phyloP scores from a whole-genome alignment of 1,140 invertebrate genomes.

The Pissodes strobi region DNA sequence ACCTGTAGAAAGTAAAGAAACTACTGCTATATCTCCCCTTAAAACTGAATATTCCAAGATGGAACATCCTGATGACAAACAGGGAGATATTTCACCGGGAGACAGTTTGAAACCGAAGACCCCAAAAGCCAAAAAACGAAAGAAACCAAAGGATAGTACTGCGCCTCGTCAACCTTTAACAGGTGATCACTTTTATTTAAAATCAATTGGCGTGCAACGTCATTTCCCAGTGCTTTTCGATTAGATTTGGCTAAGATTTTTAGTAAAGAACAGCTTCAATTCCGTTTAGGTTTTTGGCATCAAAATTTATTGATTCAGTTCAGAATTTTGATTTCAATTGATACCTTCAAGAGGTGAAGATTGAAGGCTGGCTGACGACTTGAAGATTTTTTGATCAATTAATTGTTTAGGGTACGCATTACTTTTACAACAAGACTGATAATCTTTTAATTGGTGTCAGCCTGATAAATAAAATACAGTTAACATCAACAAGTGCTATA shows the following conservation, averaged over 20 bases:
- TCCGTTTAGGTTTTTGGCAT: too few species aligned
- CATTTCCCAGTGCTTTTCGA: not conserved
- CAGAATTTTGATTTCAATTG: too few species aligned
- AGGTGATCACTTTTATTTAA: too few species aligned
- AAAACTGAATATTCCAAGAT: slow-evolving; percentile 4
- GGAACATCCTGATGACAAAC: slow-evolving; percentile 5
- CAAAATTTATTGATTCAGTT: too few species aligned
- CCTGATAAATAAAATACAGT: too few species aligned
- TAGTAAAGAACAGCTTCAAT: not conserved
- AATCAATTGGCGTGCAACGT: not conserved
- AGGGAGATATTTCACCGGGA: not conserved
- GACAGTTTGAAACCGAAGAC: slow-evolving; percentile 45
- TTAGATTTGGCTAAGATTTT: not conserved
- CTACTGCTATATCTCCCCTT: not conserved
- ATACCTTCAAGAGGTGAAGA: too few species aligned
- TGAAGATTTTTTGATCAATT: too few species aligned
- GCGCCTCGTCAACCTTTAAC: slow-evolving; percentile 74
- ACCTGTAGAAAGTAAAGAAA: not conserved
- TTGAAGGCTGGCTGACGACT: too few species aligned
- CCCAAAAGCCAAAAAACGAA: slow-evolving; percentile 67
- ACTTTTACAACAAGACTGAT: too few species aligned
- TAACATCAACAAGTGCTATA: too few species aligned
- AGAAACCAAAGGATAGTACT: slow-evolving; percentile 70
- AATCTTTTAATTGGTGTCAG: too few species aligned
- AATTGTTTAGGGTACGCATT: too few species aligned